phyloP scores from a whole-genome alignment of 2,888 invertebrate species.

The Trisateles emortualis region DNA sequence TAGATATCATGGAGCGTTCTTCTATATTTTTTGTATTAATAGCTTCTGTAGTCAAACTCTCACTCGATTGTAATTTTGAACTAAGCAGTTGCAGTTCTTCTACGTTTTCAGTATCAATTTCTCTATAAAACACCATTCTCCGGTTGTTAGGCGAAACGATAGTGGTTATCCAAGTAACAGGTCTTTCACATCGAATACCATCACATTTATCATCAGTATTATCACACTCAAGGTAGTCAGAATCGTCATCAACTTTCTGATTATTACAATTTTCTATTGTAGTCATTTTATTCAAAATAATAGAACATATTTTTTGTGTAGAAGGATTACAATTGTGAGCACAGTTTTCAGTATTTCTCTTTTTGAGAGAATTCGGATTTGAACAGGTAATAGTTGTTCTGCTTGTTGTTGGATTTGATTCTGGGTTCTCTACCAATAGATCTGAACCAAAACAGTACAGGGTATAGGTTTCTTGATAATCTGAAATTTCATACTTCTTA shows the following conservation, averaged over 20 bases:
- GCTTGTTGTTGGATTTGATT: constrained; percentile 3
- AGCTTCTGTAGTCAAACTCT: not conserved
- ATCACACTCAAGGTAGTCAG: not conserved
- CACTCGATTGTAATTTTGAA: not conserved
- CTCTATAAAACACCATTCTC: not conserved
- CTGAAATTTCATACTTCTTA: constrained; percentile 6
- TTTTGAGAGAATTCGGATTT: not conserved
- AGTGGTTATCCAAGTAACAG: not conserved
- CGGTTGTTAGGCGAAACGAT: not conserved
- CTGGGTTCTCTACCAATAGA: constrained; percentile 17
- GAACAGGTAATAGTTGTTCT: not conserved
- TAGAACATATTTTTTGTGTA: not conserved
- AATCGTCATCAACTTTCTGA: not conserved
- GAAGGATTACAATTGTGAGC: not conserved
- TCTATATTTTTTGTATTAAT: not conserved
- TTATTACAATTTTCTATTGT: not conserved
- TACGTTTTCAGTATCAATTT: not conserved
- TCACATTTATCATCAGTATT: not conserved
- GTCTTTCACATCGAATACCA: not conserved
- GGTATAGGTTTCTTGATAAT: constrained; percentile 8
- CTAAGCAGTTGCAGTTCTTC: not conserved
- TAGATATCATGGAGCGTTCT: not conserved
- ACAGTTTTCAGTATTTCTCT: not conserved
- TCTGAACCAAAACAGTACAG: constrained; percentile 17
- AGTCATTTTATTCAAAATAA: not conserved